These are phyloP conservation scores for Herpetotheres cachinnans DNA, from an alignment of 2,113 vertebrate species.

Conservation along the genomic window DNA sequence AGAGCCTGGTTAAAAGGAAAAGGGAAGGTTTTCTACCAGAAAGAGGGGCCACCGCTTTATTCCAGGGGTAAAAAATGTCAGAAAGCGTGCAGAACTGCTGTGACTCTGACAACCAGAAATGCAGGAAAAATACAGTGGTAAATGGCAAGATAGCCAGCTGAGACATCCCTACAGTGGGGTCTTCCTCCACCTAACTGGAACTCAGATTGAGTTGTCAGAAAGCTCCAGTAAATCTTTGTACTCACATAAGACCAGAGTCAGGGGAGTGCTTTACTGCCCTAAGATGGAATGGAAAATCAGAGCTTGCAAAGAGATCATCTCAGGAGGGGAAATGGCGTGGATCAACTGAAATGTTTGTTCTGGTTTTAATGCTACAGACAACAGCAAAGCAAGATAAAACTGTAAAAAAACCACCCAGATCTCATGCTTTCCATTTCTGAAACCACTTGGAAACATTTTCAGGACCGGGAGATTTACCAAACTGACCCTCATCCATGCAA, in stretches of 20 bases:
- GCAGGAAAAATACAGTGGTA: background rate
- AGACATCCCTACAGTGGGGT: background rate
- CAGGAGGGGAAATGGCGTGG: background rate
- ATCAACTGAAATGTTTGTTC: background rate
- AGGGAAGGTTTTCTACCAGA: background rate
- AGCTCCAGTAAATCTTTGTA: background rate
- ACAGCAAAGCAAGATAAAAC: background rate
- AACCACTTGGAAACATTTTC: background rate
- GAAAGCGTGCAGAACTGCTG: background rate
- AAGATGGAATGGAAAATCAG: conserved; percentile 25
- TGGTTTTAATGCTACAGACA: background rate
- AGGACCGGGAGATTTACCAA: background rate
- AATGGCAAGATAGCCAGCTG: background rate
- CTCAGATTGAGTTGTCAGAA: background rate
- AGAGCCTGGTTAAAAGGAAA: background rate
- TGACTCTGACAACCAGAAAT: background rate
- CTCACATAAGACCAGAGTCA: background rate
- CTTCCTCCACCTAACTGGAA: background rate
- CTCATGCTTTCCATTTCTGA: background rate
- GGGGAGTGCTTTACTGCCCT: background rate
- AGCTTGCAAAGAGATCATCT: background rate
- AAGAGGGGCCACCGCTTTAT: background rate
- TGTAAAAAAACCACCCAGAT: background rate
- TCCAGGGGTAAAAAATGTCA: background rate
- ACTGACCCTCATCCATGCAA: background rate